These are phyloP conservation scores for Campylorhamphus procurvoides DNA, from an alignment of 2,113 vertebrate species.

Conservation along the genomic window DNA sequence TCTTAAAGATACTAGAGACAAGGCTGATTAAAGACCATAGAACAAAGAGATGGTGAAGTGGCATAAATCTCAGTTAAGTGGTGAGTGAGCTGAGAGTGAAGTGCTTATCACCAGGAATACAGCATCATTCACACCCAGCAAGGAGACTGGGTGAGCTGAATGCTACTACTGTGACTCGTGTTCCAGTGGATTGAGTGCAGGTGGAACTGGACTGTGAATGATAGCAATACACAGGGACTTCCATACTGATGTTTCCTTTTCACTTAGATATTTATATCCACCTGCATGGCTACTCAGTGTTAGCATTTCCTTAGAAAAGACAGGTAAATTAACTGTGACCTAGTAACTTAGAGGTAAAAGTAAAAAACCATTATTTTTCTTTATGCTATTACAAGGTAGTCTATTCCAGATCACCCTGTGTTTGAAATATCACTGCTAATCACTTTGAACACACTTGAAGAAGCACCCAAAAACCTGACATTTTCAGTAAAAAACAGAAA, in stretches of 20 bases:
- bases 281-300: not conserved
- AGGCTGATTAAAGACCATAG: not conserved
- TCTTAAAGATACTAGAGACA: not conserved
- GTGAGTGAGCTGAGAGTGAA: not conserved
- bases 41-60: not conserved
- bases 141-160: rapidly evolving
- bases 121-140: not conserved
- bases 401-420: not conserved
- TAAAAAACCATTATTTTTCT: not conserved
- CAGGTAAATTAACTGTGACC: not conserved
- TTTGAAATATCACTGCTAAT: not conserved
- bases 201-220: not conserved
- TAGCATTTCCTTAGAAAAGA: not conserved
- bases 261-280: not conserved
- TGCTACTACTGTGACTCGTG: not conserved
- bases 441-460: not conserved
- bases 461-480: not conserved
- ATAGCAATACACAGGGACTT: not conserved
- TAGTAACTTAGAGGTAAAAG: not conserved
- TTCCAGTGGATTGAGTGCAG: not conserved
- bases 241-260: not conserved
- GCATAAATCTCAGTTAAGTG: not conserved
- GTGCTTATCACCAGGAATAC: not conserved
- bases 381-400: not conserved
- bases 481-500: not conserved